Evolutionary conservation across 1,140 invertebrate species (phyloP).

Genomic region (Aricia agestis): DNA sequence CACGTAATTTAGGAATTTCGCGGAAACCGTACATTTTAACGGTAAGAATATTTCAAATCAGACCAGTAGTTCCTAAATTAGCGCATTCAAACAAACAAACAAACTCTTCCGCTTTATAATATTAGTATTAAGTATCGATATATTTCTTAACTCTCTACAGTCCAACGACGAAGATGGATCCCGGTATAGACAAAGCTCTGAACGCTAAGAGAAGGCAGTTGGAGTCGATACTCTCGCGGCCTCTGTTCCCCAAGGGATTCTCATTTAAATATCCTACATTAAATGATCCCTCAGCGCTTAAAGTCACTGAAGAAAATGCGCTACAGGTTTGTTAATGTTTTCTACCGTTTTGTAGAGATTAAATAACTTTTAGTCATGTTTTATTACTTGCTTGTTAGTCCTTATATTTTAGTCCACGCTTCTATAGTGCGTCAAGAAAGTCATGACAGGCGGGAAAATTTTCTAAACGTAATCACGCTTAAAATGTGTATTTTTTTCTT

Average conservation of each 20-base stretch:
- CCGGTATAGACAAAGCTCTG: slow-evolving; percentile 49
- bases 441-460: too few species aligned
- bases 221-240: slow-evolving; percentile 76
- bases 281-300: slow-evolving; percentile 51
- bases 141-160: slow-evolving; percentile 40
- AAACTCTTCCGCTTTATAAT: too few species aligned
- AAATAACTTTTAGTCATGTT: not conserved
- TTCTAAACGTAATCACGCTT: too few species aligned
- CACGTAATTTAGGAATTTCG: too few species aligned
- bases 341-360: not conserved
- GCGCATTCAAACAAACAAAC: too few species aligned
- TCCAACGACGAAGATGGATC: slow-evolving; percentile 42
- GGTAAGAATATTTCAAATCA: too few species aligned
- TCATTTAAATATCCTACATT: slow-evolving; percentile 81
- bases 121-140: too few species aligned
- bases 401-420: too few species aligned
- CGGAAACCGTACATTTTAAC: too few species aligned
- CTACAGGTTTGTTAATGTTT: slow-evolving; percentile 54
- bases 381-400: not conserved
- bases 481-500: too few species aligned
- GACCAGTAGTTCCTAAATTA: too few species aligned
- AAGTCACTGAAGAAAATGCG: slow-evolving; percentile 59
- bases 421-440: too few species aligned
- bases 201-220: slow-evolving; percentile 79
- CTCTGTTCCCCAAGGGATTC: slow-evolving; percentile 82